phyloP scores from a whole-genome alignment of 2,113 vertebrate species.

The Grallaria varia region DNA sequence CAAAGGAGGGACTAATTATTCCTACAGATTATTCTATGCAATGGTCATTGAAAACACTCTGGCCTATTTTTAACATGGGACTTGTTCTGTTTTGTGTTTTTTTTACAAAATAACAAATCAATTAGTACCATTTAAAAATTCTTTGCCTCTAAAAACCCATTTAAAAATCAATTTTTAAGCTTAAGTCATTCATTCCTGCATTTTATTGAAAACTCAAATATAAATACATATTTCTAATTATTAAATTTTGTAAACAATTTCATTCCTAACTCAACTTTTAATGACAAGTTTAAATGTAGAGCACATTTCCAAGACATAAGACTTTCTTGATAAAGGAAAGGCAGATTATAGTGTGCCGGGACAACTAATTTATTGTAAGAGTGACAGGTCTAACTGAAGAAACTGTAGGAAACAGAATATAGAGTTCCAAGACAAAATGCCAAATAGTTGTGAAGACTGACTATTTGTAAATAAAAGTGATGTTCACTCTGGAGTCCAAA shows the following conservation, averaged over 20 bases:
- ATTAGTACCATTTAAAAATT: neutral
- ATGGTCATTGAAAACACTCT: neutral
- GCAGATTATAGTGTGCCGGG: too few species aligned
- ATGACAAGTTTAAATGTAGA: neutral
- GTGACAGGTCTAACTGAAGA: neutral
- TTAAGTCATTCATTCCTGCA: neutral
- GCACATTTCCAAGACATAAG: neutral
- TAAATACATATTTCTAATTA: neutral
- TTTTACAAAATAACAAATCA: neutral
- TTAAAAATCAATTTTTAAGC: conserved; percentile 44
- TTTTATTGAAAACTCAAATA: conserved; percentile 25
- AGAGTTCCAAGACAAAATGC: conserved; percentile 24
- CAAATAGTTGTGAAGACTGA: conserved; percentile 33
- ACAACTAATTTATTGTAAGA: neutral
- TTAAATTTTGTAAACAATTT: neutral
- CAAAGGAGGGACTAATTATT: neutral
- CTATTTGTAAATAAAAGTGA: conserved; percentile 47
- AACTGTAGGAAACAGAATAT: conserved; percentile 26
- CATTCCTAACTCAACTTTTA: neutral
- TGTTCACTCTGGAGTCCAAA: conserved; percentile 27
- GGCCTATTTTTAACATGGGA: neutral
- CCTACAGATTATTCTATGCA: neutral
- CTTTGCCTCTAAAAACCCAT: neutral
- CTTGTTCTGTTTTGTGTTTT: neutral
- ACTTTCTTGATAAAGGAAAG: conserved; percentile 18